These are phyloP conservation scores for Pelobates cultripes DNA, from an alignment of 2,797 vertebrate species.

Conservation along the genomic window DNA sequence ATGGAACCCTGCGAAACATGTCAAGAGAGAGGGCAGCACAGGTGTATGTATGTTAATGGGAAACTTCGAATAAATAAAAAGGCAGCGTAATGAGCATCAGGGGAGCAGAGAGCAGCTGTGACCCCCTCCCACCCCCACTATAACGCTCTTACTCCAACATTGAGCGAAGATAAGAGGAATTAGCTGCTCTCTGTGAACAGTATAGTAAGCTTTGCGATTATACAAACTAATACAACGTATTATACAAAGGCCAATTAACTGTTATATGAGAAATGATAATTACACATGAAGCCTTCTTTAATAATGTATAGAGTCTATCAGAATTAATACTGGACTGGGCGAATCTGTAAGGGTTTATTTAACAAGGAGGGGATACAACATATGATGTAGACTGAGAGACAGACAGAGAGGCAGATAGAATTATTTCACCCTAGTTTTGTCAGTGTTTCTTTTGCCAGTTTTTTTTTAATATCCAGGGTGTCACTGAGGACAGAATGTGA, in stretches of 20 bases:
- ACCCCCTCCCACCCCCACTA: slow-evolving; percentile 20
- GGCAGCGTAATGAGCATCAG: slow-evolving; percentile 42
- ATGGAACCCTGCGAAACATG: too few species aligned
- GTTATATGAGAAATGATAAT: too few species aligned
- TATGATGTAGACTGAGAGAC: too few species aligned
- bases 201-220: neutral
- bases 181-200: neutral
- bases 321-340: too few species aligned
- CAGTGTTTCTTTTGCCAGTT: neutral
- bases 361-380: too few species aligned
- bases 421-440: too few species aligned
- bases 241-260: too few species aligned
- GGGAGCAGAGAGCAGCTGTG: slow-evolving; percentile 44
- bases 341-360: too few species aligned
- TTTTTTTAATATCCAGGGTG: too few species aligned
- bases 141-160: slow-evolving; percentile 29
- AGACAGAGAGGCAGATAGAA: too few species aligned
- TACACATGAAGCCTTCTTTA: too few species aligned
- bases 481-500: neutral
- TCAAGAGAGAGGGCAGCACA: neutral
- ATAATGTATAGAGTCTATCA: too few species aligned
- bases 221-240: neutral
- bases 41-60: slow-evolving; percentile 12
- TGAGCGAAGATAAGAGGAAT: neutral
- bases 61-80: slow-evolving; percentile 32